Evolutionary conservation across 2,888 invertebrate species (phyloP).

Genomic region (Cantharis rustica): DNA sequence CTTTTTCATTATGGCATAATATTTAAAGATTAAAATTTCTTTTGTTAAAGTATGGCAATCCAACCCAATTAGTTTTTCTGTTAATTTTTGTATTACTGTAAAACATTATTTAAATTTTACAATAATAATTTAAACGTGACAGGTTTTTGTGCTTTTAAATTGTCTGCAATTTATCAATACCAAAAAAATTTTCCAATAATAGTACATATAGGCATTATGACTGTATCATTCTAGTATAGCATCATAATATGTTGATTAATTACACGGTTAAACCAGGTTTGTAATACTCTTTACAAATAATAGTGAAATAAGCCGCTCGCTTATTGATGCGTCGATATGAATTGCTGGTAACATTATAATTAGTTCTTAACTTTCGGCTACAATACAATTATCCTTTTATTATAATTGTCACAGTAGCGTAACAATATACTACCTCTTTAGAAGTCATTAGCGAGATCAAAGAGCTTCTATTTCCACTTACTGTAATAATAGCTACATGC

Average conservation of each 20-base stretch:
- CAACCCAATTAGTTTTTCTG: background rate
- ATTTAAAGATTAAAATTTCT: background rate
- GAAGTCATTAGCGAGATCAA: slow-evolving; percentile 30
- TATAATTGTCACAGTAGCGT: slow-evolving; percentile 19
- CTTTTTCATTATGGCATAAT: background rate
- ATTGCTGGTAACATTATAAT: background rate
- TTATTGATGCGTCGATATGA: background rate
- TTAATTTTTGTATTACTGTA: background rate
- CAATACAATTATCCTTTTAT: slow-evolving; percentile 17
- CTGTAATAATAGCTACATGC: slow-evolving; percentile 29
- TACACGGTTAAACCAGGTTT: no score
- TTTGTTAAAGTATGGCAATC: background rate
- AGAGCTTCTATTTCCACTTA: slow-evolving; percentile 26
- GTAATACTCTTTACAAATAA: no score
- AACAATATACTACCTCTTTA: slow-evolving; percentile 24
- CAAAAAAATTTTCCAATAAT: background rate
- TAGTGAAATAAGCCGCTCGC: background rate
- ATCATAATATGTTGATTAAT: no score
- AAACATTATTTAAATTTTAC: background rate
- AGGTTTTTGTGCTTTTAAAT: background rate
- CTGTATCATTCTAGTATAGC: no score
- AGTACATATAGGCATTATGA: no score
- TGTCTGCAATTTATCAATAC: background rate
- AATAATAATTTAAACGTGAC: background rate
- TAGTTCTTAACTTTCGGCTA: background rate